A percentile compares a stretch with the other conserved stretches of the same genome.
These are phyloP conservation scores for Scelioninae gen. 1 DNA, from an alignment of 2,888 invertebrate species.

Conservation along the genomic window DNA sequence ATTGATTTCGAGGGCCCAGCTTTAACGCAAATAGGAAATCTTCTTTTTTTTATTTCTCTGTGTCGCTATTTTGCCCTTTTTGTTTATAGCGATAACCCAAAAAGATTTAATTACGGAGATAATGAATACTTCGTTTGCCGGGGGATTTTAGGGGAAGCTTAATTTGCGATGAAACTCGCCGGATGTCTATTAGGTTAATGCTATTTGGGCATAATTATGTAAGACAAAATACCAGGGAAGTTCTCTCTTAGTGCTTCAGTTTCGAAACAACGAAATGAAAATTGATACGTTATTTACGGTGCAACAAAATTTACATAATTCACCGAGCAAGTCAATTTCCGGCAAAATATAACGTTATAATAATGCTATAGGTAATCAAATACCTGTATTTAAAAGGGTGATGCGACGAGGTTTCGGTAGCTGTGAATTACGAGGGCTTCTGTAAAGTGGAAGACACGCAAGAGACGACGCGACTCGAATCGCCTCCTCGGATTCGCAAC, in stretches of 20 bases:
- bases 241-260: slow-evolving; percentile 18
- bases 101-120: background rate
- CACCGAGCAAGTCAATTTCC: slow-evolving; percentile 44
- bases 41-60: background rate
- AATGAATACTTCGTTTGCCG: background rate
- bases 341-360: slow-evolving; percentile 48
- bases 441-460: slow-evolving; percentile 48
- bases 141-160: background rate
- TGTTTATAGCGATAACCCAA: background rate
- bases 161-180: slow-evolving; percentile 2
- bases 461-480: slow-evolving; percentile 22
- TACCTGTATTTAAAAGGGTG: slow-evolving; percentile 40
- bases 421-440: slow-evolving; percentile 64
- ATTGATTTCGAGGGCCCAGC: background rate
- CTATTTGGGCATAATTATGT: slow-evolving; percentile 3
- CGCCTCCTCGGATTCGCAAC: slow-evolving; percentile 31
- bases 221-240: slow-evolving; percentile 13
- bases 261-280: slow-evolving; percentile 29
- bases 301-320: slow-evolving; percentile 41
- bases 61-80: background rate
- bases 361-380: slow-evolving; percentile 49
- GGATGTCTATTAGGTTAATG: background rate
- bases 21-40: background rate
- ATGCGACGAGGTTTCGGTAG: slow-evolving; percentile 75
- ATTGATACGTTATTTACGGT: slow-evolving; percentile 35